Percentiles rank a stretch among this genome's conserved stretches.
Evolutionary conservation across 2,113 vertebrate genomes (phyloP).

Genomic region (Coturnix japonica): DNA sequence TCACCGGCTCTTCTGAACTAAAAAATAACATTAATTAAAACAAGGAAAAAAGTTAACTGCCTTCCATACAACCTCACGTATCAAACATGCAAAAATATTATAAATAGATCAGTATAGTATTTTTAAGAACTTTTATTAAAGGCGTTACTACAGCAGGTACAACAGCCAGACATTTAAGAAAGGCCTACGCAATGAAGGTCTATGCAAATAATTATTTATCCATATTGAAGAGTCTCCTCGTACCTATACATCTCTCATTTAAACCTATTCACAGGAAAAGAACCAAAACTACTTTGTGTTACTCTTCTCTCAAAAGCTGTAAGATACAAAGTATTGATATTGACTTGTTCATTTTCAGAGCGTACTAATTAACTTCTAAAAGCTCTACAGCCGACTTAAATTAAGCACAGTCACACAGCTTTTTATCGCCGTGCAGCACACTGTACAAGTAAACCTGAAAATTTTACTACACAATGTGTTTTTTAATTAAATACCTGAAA

Average conservation of each 20-base stretch:
- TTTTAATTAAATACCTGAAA: not conserved
- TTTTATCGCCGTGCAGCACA: not conserved
- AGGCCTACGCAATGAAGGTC: too few relatives aligned
- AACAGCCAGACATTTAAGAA: not conserved
- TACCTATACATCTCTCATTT: not conserved
- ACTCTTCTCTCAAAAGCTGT: not conserved
- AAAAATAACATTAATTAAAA: conserved; percentile 35
- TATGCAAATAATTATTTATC: not conserved
- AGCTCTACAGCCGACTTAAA: not conserved
- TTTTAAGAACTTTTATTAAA: not conserved
- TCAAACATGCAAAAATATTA: not conserved
- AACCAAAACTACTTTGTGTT: not conserved
- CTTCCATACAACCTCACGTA: not conserved
- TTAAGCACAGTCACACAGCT: not conserved
- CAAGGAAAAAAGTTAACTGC: not conserved
- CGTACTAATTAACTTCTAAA: not conserved
- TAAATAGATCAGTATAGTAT: not conserved
- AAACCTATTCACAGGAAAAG: not conserved
- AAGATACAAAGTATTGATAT: not conserved
- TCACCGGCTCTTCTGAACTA: conserved; percentile 71
- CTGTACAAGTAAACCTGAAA: not conserved
- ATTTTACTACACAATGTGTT: not conserved
- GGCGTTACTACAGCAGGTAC: not conserved
- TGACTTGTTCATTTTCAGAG: not conserved
- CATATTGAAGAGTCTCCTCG: not conserved